Evolutionary conservation across 2,888 invertebrate species (phyloP), one percentile per base, ranked within the genome.

Genomic region (Orchestes rusci): DNA sequence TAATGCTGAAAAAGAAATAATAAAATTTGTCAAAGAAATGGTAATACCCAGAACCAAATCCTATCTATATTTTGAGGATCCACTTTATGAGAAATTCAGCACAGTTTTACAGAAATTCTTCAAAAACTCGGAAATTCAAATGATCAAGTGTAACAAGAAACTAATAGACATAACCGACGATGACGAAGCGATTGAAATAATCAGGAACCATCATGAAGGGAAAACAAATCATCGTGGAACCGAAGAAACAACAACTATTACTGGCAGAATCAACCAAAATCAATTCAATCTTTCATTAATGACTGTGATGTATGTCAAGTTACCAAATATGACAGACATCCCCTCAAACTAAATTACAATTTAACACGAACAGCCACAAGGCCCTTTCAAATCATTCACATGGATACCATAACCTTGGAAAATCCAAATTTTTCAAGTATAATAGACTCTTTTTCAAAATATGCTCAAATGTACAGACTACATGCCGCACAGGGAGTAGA

Each of bases 381-480:
- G 35, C 51, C 46, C 12, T 53, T 51, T 34, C 43, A 49, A 46
- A 53, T 53, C 18, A 15, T 52, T 17, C 46, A 50, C 31, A 28
- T 46, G 8, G 51, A 51, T 37, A 50, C 39, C 5, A 47, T 41
- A 4, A 39, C 45, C 8, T 34, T 51, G 15, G 49, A 52, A 38
- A 15, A 42, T 15, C 19, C 31, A 16, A 50, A 54, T 40, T 51
- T 53, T 37, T 33, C 52, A 27, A 53, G 51, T 23, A 45, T 55
- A 12, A 32, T 53, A 16, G 53, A 55, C 36, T 44, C 35, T 17
- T 55, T 53, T 42, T 53, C 47, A 4, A 53, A 53, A 47, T 55
- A 48, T 31, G 50, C 39, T 3, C 49, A 55, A 42, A 47, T 49
- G 12, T 51, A 53, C 27, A n/a, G 15, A 19, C 16, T 51, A 16